Evolutionary conservation across 2,797 vertebrate species (phyloP).

Genomic region (Neosilurus hyrtlii): DNA sequence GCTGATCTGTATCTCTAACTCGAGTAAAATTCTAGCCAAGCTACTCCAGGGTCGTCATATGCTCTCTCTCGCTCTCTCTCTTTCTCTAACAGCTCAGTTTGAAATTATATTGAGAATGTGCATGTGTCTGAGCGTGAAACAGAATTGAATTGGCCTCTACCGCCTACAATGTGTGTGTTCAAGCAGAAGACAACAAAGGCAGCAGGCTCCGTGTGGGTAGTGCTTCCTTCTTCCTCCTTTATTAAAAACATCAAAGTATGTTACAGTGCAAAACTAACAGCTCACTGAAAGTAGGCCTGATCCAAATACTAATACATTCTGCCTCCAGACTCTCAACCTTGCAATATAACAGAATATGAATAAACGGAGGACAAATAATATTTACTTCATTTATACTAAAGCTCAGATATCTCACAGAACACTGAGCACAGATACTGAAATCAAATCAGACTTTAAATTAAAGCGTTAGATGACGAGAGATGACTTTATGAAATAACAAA

Average conservation of each 20-base stretch:
- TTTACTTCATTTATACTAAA: not conserved
- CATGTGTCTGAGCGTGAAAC: slow-evolving; percentile 16
- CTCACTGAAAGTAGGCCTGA: slow-evolving; percentile 70
- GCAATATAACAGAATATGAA: not conserved
- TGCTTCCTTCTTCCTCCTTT: slow-evolving; percentile 14
- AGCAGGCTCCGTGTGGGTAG: slow-evolving; percentile 14
- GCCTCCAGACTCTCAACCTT: slow-evolving; percentile 49
- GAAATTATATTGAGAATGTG: slow-evolving; percentile 10
- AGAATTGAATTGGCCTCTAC: slow-evolving; percentile 15
- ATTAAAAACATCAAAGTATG: slow-evolving; percentile 42
- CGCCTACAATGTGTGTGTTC: slow-evolving; percentile 24
- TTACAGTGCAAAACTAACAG: slow-evolving; percentile 30
- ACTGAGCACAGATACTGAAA: not conserved
- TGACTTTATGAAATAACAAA: not conserved
- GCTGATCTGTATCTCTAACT: slow-evolving; percentile 8
- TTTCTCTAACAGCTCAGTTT: slow-evolving; percentile 14
- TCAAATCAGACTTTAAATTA: slow-evolving; percentile 6
- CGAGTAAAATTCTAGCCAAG: slow-evolving; percentile 3
- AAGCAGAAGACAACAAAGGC: slow-evolving; percentile 14
- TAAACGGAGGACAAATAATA: not conserved
- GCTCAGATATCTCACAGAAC: not conserved
- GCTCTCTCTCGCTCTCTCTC: not conserved
- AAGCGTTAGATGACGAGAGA: not conserved
- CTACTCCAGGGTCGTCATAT: slow-evolving; percentile 17
- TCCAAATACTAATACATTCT: slow-evolving; percentile 64